phyloP scores from a whole-genome alignment of 2,113 vertebrate species.

The Halichoeres trimaculatus region DNA sequence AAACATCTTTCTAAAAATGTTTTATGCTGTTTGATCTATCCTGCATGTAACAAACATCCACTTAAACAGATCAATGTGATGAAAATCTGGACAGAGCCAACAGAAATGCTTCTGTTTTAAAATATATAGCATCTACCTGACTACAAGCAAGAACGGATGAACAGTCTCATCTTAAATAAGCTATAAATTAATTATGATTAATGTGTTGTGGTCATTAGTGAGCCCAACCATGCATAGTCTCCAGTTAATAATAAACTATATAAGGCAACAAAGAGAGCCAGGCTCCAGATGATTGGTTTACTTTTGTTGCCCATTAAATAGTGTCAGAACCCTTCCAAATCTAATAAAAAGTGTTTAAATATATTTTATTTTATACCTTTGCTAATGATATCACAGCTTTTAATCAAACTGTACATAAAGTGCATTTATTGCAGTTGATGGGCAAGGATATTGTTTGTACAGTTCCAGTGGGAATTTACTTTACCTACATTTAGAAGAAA shows the following conservation, averaged over 20 bases:
- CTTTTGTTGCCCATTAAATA: neutral
- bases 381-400: neutral
- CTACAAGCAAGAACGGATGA: neutral
- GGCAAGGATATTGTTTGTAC: neutral
- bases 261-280: neutral
- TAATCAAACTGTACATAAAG: neutral
- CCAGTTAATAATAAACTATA: slow-evolving; percentile 27
- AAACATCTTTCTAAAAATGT: neutral
- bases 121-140: neutral
- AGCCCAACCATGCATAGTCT: slow-evolving; percentile 5
- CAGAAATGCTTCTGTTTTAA: slow-evolving; percentile 1
- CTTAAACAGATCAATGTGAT: neutral
- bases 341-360: neutral
- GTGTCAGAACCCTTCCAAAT: neutral
- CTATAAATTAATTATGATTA: no score
- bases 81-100: neutral
- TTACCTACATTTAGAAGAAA: slow-evolving; percentile 4
- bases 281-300: slow-evolving; percentile 14
- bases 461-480: neutral
- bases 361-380: neutral
- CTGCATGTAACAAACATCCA: neutral
- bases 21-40: neutral
- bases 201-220: slow-evolving; percentile 20
- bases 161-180: no score
- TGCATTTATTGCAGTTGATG: neutral